Evolutionary conservation across 2,797 vertebrate genomes (phyloP), one percentile per base, ranked within the genome.

Genomic region (Gymnoscopelus microlampas): DNA sequence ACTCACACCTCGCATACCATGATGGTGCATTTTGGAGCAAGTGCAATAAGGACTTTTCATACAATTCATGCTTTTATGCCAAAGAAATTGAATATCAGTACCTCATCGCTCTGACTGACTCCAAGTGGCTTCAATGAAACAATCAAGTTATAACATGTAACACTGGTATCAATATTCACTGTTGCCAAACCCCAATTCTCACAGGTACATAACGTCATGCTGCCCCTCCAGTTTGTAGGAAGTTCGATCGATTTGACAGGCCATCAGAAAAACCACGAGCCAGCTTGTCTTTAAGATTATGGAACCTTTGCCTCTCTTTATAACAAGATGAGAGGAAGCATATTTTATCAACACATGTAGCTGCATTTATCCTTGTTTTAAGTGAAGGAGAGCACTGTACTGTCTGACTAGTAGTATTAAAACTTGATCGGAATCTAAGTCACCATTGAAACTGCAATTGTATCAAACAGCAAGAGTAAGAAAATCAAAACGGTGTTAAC

Each of bases 311-410:
- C 78, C 78, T 75, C 81, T 82, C 85, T 64, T 76, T 83, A 88
- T 88, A 85, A 88, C 83, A 87, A 79, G 67, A 82, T 80, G 73
- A 86, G 73, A 83, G 85, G 82, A 90, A 80, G 79, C 78, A 79
- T 79, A 82, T 89, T 48, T 86, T 57, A 80, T 86, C 83, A 81
- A 88, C 93, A 44, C 39, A 44, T 44, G 39, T 44, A 95, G 92
- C 93, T 95, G 93, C 93, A 85, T 88, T 87, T 84, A 44, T 94
- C 92, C 91, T 91, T 87, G 87, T 94, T 93, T 93, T 89, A 91
- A 92, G 92, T 94, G 91, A 88, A 94, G 89, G 91, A 94, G 88
- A 94, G 92, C 94, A 95, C 92, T 92, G 70, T 89, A 88, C 81
- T 85, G 88, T 91, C 78, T 83, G 76, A 85, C 80, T 87, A 90